phyloP scores from a whole-genome alignment of 2,797 vertebrate species.

The Spondyliosoma cantharus region DNA sequence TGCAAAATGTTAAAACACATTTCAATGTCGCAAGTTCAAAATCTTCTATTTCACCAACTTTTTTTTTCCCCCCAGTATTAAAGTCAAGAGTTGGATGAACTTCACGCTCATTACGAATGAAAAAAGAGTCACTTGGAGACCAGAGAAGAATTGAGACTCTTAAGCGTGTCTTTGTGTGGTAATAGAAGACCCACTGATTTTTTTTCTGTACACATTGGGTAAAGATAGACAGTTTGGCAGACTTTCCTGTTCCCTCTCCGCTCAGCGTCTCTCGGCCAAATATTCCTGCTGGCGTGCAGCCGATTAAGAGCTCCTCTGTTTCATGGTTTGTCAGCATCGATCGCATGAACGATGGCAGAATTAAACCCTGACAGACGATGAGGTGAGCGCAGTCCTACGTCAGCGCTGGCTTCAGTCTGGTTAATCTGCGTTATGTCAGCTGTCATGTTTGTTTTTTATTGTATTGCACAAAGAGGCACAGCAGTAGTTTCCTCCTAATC shows the following conservation, averaged over 20 bases:
- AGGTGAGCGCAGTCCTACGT: slow-evolving; percentile 34
- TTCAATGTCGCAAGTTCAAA: neutral
- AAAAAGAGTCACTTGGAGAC: neutral
- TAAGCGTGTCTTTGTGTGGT: slow-evolving; percentile 11
- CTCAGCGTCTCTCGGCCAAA: slow-evolving; percentile 4
- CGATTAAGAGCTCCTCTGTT: slow-evolving; percentile 17
- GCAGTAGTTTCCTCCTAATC: neutral
- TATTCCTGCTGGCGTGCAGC: slow-evolving; percentile 14
- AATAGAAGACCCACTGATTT: slow-evolving; percentile 5
- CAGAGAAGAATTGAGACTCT: neutral
- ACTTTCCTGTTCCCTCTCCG: slow-evolving; percentile 16
- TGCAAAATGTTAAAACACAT: neutral
- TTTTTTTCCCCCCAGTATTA: neutral
- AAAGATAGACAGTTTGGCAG: slow-evolving; percentile 24
- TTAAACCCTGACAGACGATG: slow-evolving; percentile 33
- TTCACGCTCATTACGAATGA: neutral
- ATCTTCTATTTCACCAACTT: neutral
- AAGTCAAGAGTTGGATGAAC: neutral
- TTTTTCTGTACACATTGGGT: neutral
- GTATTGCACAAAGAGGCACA: slow-evolving; percentile 11
- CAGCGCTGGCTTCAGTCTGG: slow-evolving; percentile 36
- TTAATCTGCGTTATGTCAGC: slow-evolving; percentile 52
- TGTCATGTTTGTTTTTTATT: slow-evolving; percentile 13
- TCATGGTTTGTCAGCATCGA: slow-evolving; percentile 33
- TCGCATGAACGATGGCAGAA: slow-evolving; percentile 34